Conservation (phyloP, 53 echinoderm and acorn worm genomes). For the Echinometra lucunter region DNA sequence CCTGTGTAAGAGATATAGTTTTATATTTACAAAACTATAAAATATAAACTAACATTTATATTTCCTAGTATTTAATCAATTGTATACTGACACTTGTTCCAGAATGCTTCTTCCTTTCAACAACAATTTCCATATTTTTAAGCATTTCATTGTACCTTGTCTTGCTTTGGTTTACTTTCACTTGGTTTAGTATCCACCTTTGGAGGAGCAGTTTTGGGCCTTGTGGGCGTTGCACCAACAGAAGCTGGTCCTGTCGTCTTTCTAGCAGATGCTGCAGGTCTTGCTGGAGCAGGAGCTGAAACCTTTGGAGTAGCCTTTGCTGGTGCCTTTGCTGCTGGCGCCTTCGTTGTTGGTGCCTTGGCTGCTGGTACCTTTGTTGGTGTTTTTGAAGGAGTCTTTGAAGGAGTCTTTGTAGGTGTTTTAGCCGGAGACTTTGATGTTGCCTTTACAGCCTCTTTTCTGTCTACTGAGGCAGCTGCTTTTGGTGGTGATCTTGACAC, state of each 20-base stretch:
- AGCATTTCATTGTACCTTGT: conserved; percentile 41
- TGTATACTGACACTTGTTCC: no score
- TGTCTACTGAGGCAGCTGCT: not conserved
- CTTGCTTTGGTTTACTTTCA: conserved; percentile 62
- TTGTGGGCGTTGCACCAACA: not conserved
- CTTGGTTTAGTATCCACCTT: conserved; percentile 52
- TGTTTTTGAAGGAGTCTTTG: conserved; percentile 35
- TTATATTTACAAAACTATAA: no score
- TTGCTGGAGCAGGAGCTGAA: conserved; percentile 1
- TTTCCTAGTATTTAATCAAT: no score
- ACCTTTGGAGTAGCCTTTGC: conserved; percentile 46
- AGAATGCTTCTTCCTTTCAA: not conserved
- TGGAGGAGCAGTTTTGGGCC: conserved; percentile 17
- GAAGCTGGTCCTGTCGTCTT: conserved; percentile 6
- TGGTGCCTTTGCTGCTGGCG: conserved; percentile 4
- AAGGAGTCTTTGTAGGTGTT: not conserved
- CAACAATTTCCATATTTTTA: not conserved
- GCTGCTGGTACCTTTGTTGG: not conserved
- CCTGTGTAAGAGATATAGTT: no score
- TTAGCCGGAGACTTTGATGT: conserved; percentile 8
- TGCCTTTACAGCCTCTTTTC: conserved; percentile 23
- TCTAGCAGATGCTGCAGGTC: conserved; percentile 8
- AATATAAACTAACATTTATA: not conserved
- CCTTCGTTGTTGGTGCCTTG: not conserved
- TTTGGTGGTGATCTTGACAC: not conserved